phyloP scores from a whole-genome alignment of 1,140 invertebrate species.

The Drosophila subpulchrella region DNA sequence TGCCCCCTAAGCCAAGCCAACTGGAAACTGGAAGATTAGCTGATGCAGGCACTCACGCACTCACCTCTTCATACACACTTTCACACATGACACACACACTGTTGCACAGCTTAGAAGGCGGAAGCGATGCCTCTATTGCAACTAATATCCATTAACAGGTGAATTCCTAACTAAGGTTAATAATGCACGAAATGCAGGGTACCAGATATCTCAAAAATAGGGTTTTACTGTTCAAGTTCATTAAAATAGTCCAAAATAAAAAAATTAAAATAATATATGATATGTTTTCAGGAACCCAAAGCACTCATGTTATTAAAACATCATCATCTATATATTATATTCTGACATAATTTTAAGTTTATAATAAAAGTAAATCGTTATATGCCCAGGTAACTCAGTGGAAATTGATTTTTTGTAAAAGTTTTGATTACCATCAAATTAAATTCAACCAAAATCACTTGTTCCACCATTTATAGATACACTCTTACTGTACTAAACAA shows the following conservation, averaged over 20 bases:
- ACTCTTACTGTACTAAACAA: slow-evolving; percentile 6
- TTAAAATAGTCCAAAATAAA: too few species aligned
- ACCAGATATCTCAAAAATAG: background rate
- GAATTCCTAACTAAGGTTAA: background rate
- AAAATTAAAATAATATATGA: too few species aligned
- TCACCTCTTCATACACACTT: slow-evolving; percentile 1
- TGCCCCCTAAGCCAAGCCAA: slow-evolving; percentile 76
- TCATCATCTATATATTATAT: too few species aligned
- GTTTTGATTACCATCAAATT: background rate
- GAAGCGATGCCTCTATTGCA: slow-evolving; percentile 13
- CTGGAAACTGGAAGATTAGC: slow-evolving; percentile 76
- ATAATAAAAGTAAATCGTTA: too few species aligned
- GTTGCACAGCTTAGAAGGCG: slow-evolving; percentile 11
- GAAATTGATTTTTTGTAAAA: background rate
- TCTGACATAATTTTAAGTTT: too few species aligned
- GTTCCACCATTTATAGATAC: slow-evolving; percentile 12
- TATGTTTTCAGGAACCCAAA: too few species aligned
- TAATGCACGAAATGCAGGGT: background rate
- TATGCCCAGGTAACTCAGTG: too few species aligned
- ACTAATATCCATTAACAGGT: slow-evolving; percentile 11
- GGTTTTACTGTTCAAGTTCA: background rate
- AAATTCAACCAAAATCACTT: background rate
- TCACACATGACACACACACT: background rate
- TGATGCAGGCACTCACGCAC: slow-evolving; percentile 32
- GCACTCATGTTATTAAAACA: too few species aligned